phyloP scores from a whole-genome alignment of 2,888 invertebrate species.

The Drosophila peninsularis region DNA sequence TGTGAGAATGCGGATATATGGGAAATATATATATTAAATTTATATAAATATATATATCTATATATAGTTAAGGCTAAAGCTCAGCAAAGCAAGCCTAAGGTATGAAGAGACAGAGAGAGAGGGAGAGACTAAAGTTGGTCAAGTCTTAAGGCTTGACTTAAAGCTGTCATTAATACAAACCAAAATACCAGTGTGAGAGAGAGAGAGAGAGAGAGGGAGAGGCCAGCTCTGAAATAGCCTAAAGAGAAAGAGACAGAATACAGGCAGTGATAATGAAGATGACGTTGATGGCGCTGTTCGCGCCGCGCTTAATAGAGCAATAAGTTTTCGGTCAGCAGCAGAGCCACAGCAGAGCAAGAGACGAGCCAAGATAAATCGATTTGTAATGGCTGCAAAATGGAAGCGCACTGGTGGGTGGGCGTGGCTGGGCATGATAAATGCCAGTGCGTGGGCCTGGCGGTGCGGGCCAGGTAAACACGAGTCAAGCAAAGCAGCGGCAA shows the following conservation, averaged over 20 bases:
- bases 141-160: slow-evolving; percentile 6
- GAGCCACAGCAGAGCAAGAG: not conserved
- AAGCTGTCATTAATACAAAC: slow-evolving; percentile 21
- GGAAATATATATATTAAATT: too few species aligned
- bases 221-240: slow-evolving; percentile 33
- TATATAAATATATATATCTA: too few species aligned
- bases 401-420: slow-evolving; percentile 6
- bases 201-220: not conserved
- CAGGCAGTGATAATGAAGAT: slow-evolving; percentile 36
- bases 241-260: slow-evolving; percentile 2
- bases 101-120: not conserved
- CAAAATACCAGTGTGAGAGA: not conserved
- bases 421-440: slow-evolving; percentile 63
- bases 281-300: slow-evolving; percentile 52
- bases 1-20: too few species aligned
- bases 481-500: slow-evolving; percentile 20
- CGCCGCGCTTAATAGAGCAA: slow-evolving; percentile 63
- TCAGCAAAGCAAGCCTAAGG: too few species aligned
- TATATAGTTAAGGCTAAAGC: too few species aligned
- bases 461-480: slow-evolving; percentile 51
- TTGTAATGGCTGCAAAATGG: slow-evolving; percentile 75
- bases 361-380: slow-evolving; percentile 81
- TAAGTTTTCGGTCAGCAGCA: slow-evolving; percentile 58
- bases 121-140: not conserved
- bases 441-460: not conserved